phyloP scores from a whole-genome alignment of 2,888 invertebrate genomes.

The Diplolepis rosae region DNA sequence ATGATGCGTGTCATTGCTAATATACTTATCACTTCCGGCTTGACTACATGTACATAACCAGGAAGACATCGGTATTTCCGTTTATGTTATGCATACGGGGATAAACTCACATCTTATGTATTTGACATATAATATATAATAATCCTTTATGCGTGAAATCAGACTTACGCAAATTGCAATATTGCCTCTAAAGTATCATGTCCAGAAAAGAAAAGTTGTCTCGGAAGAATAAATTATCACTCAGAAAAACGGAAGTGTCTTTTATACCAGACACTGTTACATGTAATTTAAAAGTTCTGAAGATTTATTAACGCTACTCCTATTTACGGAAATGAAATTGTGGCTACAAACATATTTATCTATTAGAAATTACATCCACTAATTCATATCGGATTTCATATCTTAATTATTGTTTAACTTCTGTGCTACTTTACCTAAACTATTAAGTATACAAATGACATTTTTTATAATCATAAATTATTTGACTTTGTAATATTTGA shows the following conservation, averaged over 20 bases:
- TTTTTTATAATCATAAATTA: too few relatives aligned
- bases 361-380: neutral
- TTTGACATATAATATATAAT: neutral
- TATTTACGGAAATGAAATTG: neutral
- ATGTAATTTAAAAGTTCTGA: neutral
- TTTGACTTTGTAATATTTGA: too few relatives aligned
- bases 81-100: neutral
- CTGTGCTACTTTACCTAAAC: too few relatives aligned
- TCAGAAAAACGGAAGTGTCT: neutral
- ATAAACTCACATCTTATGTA: neutral
- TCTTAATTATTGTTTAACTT: too few relatives aligned
- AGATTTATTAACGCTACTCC: neutral
- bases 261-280: neutral
- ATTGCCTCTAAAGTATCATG: neutral
- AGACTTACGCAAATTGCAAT: neutral
- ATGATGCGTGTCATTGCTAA: neutral
- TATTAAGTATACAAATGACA: too few relatives aligned
- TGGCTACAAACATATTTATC: neutral
- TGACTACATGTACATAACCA: neutral
- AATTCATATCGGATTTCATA: too few relatives aligned
- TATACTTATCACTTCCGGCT: slow-evolving; percentile 13
- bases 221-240: neutral
- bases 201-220: neutral
- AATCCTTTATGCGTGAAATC: neutral
- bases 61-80: slow-evolving; percentile 7